Evolutionary conservation across 92 coral and sea anemone genomes (phyloP), one percentile per base, ranked within the genome.

Genomic region (Nematostella vectensis): DNA sequence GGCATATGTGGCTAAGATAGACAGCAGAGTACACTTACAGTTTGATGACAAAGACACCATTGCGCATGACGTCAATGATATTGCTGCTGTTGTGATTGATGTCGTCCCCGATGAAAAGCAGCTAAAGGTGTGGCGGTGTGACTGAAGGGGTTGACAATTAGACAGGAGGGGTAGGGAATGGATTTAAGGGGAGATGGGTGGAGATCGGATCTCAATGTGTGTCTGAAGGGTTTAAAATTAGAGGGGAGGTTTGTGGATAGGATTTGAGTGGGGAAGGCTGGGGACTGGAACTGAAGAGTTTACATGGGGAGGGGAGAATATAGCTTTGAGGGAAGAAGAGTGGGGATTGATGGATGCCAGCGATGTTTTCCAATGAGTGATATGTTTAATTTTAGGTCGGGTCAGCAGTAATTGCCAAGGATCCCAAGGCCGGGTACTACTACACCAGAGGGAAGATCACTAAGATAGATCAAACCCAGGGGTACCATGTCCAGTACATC

Each of bases 51-150:
- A 61, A 20, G 56, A 61, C 20, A 47, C 61, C 26, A 39, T 65
- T 19, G 56, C 75, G 3, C 77, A 63, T 60, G 96, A 93, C 61
- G 0, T 63, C 2, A 93, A 93, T 60, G 96, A 93, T 69, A 63
- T 78, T 24, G 50, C 87, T 12, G 96, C 88, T 15, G 71, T 93
- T 1, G 82, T 93, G 17, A 44, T 93, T 10, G 99, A 86, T 69
- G 67, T 54, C 25, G 37, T 50, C 31, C 96, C 99, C 21, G 67
- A 39, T n/a, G 49, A 68, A 25, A 55, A 71, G 12, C 78, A 68
- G 22, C 75, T 93, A 20, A 66, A 70, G 47, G 40, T 33, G 15
- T 6, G n/a, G n/a, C n/a, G n/a, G n/a, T n/a, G n/a, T n/a, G n/a
- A n/a, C n/a, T n/a, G n/a, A 57, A 48, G 21, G 26, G 28, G 19